A percentile compares a stretch with the other conserved stretches of the same genome.
phyloP scores from a whole-genome alignment of 2,888 invertebrate species.

The Cryptocheilus praepositus region DNA sequence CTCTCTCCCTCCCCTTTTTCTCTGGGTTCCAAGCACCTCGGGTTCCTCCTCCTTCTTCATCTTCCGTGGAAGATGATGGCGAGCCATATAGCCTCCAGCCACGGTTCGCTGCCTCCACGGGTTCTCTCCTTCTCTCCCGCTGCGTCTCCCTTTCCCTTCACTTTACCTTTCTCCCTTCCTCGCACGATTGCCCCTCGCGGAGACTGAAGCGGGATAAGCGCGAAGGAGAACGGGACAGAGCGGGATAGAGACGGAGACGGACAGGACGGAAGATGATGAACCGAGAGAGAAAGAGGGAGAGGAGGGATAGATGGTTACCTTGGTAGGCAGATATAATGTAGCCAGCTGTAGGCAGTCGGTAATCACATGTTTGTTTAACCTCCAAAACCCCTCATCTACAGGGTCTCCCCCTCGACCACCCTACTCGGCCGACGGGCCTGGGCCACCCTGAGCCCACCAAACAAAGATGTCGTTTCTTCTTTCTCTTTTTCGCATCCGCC shows the following conservation, averaged over 20 bases:
- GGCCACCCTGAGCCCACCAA: slow-evolving; percentile 69
- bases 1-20: slow-evolving; percentile 3
- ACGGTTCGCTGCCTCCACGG: slow-evolving; percentile 47
- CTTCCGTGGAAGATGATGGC: slow-evolving; percentile 52
- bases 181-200: slow-evolving; percentile 15
- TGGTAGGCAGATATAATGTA: slow-evolving; percentile 72
- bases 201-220: slow-evolving; percentile 25
- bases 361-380: slow-evolving; percentile 76
- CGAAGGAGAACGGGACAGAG: slow-evolving; percentile 28
- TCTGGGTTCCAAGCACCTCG: slow-evolving; percentile 18
- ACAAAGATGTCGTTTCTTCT: slow-evolving; percentile 64
- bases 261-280: slow-evolving; percentile 49
- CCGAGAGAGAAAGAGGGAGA: slow-evolving; percentile 38
- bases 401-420: slow-evolving; percentile 62
- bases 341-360: slow-evolving; percentile 74
- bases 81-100: slow-evolving; percentile 45
- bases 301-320: slow-evolving; percentile 64
- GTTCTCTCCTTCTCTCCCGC: slow-evolving; percentile 10
- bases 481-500: slow-evolving; percentile 45
- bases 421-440: slow-evolving; percentile 59
- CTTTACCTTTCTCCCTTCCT: slow-evolving; percentile 24
- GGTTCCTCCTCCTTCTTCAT: slow-evolving; percentile 30
- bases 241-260: slow-evolving; percentile 33
- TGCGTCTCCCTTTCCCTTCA: not conserved
- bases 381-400: slow-evolving; percentile 73